These are phyloP conservation scores for Dioctria linearis DNA, from an alignment of 2,888 invertebrate genomes.

Conservation along the genomic window DNA sequence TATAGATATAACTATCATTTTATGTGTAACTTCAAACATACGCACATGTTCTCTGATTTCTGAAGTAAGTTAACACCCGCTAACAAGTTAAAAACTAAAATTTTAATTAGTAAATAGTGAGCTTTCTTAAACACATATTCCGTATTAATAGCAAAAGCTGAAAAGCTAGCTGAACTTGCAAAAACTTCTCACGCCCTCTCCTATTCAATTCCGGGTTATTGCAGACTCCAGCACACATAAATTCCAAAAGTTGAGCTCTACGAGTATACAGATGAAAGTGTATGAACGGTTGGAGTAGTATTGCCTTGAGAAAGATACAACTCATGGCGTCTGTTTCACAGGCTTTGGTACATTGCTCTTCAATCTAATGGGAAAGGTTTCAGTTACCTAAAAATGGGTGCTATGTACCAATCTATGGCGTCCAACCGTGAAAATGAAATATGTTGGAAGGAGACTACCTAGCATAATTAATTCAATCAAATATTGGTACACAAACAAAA, in stretches of 20 bases:
- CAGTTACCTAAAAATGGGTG: too few species aligned
- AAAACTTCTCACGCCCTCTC: slow-evolving; percentile 25
- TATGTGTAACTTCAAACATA: too few species aligned
- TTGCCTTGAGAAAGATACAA: slow-evolving; percentile 8
- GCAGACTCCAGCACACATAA: background rate
- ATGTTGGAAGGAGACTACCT: too few species aligned
- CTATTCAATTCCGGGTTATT: slow-evolving; percentile 19
- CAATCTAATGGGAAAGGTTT: slow-evolving; percentile 18
- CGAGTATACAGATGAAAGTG: slow-evolving; percentile 14
- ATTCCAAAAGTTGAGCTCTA: slow-evolving; percentile 24
- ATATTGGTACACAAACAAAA: too few species aligned
- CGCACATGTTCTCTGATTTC: too few species aligned
- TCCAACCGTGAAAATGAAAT: too few species aligned
- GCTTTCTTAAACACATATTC: slow-evolving; percentile 37
- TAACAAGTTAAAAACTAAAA: background rate
- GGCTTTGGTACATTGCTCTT: slow-evolving; percentile 33
- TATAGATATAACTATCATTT: too few species aligned
- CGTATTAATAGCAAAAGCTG: slow-evolving; percentile 25
- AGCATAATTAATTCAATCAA: too few species aligned
- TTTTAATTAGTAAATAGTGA: background rate
- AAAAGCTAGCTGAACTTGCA: background rate
- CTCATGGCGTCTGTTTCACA: slow-evolving; percentile 31
- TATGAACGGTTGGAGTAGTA: slow-evolving; percentile 31
- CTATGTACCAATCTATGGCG: too few species aligned
- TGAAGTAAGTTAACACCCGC: too few species aligned